phyloP scores from a whole-genome alignment of 2,888 invertebrate genomes.

The Ormyrus pomaceus region DNA sequence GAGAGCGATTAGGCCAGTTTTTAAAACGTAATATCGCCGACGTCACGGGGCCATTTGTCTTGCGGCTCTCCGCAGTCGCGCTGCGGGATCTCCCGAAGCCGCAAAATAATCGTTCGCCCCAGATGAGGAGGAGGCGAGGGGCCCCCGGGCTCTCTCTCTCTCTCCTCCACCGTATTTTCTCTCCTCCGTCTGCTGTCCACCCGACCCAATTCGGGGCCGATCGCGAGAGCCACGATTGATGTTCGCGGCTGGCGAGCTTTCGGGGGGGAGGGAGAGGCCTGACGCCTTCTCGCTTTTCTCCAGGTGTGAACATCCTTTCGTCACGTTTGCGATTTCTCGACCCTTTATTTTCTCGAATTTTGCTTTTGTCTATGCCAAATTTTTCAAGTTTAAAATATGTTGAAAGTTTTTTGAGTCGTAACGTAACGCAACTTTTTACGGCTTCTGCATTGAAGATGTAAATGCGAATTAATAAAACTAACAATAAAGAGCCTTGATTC shows the following conservation, averaged over 20 bases:
- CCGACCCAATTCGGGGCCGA: slow-evolving; percentile 69
- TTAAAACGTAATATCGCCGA: slow-evolving; percentile 73
- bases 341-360: not conserved
- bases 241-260: slow-evolving; percentile 55
- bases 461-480: too few species aligned
- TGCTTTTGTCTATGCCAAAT: not conserved
- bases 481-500: too few species aligned
- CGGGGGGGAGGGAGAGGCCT: slow-evolving; percentile 45
- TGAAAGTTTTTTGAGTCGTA: too few species aligned
- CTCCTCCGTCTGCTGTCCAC: slow-evolving; percentile 58
- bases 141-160: slow-evolving; percentile 53
- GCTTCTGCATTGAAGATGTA: too few species aligned
- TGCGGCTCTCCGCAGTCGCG: slow-evolving; percentile 67
- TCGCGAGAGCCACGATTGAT: slow-evolving; percentile 63
- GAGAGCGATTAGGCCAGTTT: slow-evolving; percentile 71
- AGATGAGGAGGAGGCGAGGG: slow-evolving; percentile 59
- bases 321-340: slow-evolving; percentile 25
- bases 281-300: slow-evolving; percentile 13
- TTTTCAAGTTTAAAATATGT: too few species aligned
- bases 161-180: slow-evolving; percentile 43
- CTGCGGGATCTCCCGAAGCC: slow-evolving; percentile 70
- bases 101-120: slow-evolving; percentile 70
- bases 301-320: slow-evolving; percentile 54
- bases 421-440: too few species aligned
- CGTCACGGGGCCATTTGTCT: slow-evolving; percentile 74